Evolutionary conservation across 2,888 invertebrate species (phyloP).

Genomic region (Adineta ricciae): DNA sequence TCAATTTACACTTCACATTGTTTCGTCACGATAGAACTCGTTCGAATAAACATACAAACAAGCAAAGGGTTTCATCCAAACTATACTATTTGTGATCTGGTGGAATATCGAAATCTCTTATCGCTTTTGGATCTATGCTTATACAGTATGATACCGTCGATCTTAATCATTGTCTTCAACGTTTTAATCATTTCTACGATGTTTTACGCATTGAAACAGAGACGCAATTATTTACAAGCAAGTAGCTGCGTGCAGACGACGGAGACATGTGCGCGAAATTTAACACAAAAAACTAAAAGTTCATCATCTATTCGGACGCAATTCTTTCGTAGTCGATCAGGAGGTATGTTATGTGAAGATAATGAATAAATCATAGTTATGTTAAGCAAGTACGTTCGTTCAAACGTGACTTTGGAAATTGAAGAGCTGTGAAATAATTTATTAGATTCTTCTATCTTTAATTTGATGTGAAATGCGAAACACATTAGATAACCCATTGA

Average conservation of each 20-base stretch:
- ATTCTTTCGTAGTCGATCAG: not conserved
- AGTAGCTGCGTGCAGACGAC: not conserved
- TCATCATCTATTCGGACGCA: not conserved
- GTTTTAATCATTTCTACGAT: not conserved
- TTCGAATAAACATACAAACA: not conserved
- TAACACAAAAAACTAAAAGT: not conserved
- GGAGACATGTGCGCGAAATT: not conserved
- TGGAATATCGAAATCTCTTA: not conserved
- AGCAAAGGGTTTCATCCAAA: not conserved
- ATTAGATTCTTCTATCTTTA: no score
- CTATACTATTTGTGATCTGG: not conserved
- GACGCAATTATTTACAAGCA: conserved; percentile 3
- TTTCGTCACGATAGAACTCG: not conserved
- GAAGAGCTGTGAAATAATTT: no score
- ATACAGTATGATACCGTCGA: not conserved
- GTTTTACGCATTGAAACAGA: not conserved
- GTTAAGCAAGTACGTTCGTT: no score
- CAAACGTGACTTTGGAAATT: no score
- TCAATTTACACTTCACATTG: not conserved
- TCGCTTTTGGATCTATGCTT: not conserved
- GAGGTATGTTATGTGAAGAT: not conserved
- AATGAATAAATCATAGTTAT: no score
- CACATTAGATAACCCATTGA: no score
- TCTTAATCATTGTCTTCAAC: not conserved
- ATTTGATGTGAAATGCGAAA: no score